Evolutionary conservation across 1,140 invertebrate species (phyloP).

Genomic region (Conus ventricosus): DNA sequence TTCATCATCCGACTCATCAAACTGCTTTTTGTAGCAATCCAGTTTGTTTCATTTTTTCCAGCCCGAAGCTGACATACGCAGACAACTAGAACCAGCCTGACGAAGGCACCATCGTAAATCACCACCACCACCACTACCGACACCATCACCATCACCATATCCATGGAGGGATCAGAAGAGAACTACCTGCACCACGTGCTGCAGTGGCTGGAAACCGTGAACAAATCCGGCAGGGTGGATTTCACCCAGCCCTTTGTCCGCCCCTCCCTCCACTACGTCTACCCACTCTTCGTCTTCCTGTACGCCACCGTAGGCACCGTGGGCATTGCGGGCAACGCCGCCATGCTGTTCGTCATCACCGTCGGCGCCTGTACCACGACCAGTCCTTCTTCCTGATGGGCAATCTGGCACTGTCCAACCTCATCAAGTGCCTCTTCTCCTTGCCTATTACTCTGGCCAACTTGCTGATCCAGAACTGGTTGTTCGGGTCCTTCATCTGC

Average conservation of each 20-base stretch:
- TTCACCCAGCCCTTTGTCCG: constrained; percentile 69
- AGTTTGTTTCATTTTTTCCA: too few relatives aligned
- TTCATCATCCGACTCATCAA: too few relatives aligned
- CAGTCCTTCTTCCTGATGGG: constrained; percentile 82
- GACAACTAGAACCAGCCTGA: too few relatives aligned
- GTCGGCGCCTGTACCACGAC: constrained; percentile 79
- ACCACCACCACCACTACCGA: not conserved
- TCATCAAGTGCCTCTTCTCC: constrained; percentile 82
- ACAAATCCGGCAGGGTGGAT: constrained; percentile 57
- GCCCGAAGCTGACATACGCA: too few relatives aligned
- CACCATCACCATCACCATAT: not conserved
- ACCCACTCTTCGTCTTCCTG: constrained; percentile 81
- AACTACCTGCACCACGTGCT: constrained; percentile 57
- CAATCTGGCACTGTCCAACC: constrained; percentile 82
- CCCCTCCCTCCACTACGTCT: constrained; percentile 74
- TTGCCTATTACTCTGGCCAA: constrained; percentile 83
- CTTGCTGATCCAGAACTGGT: constrained; percentile 84
- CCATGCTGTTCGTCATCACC: constrained; percentile 80
- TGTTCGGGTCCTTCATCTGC: constrained; percentile 85
- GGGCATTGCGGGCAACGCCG: constrained; percentile 79
- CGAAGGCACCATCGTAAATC: not conserved
- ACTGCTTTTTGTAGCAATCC: too few relatives aligned
- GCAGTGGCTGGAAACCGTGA: constrained; percentile 49
- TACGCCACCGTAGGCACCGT: constrained; percentile 79
- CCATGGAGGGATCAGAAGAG: constrained; percentile 19